These are phyloP conservation scores for Morelia viridis DNA, from an alignment of 2,797 vertebrate genomes.

Conservation along the genomic window DNA sequence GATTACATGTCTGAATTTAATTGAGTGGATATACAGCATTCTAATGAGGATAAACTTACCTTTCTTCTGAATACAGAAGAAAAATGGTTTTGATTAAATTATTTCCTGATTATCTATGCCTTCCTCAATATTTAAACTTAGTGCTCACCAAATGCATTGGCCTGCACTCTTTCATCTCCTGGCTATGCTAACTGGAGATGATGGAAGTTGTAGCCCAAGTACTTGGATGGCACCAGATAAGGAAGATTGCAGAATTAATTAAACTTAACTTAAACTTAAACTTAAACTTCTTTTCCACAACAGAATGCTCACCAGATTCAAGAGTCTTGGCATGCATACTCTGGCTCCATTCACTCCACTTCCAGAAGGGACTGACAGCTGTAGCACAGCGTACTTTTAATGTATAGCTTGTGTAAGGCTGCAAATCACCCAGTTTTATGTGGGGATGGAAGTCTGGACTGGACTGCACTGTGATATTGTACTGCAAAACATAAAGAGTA, in stretches of 20 bases:
- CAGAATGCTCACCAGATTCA: constrained; percentile 65
- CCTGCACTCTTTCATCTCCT: not conserved
- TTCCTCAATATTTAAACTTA: not conserved
- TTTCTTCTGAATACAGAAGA: not conserved
- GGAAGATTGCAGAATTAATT: not conserved
- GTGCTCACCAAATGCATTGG: not conserved
- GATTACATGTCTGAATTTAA: not conserved
- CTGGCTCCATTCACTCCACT: constrained; percentile 71
- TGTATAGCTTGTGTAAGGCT: constrained; percentile 53
- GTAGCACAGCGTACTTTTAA: constrained; percentile 60
- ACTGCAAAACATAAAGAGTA: constrained; percentile 50
- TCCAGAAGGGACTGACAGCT: constrained; percentile 63
- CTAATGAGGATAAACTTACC: not conserved
- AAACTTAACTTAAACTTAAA: too few relatives aligned
- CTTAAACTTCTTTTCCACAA: not conserved
- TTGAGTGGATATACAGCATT: not conserved
- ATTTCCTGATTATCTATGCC: not conserved
- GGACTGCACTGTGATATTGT: constrained; percentile 47
- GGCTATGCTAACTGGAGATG: not conserved
- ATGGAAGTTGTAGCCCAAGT: not conserved
- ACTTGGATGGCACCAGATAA: not conserved
- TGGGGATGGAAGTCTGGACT: accelerated
- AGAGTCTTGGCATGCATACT: constrained; percentile 43
- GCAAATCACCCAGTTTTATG: constrained; percentile 40
- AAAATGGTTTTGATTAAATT: not conserved